Evolutionary conservation across 2,113 vertebrate genomes (phyloP).

Genomic region (Trachemys scripta): DNA sequence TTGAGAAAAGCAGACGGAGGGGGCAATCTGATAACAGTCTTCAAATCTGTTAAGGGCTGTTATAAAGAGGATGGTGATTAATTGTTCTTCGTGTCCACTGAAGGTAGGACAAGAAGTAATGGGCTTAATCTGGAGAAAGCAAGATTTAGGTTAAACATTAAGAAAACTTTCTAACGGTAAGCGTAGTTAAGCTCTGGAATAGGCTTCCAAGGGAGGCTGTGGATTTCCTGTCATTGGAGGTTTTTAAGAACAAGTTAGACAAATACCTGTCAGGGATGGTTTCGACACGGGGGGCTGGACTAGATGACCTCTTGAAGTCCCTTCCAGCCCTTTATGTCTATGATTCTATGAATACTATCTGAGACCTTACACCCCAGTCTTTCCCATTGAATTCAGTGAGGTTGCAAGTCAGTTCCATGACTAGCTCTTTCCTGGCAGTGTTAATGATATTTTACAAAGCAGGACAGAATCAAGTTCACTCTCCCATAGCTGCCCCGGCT

Average conservation of each 20-base stretch:
- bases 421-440: not conserved
- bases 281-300: not conserved
- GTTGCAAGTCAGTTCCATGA: not conserved
- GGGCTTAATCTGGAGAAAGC: not conserved
- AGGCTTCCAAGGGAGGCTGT: not conserved
- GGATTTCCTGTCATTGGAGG: not conserved
- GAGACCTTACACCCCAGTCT: not conserved
- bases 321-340: not conserved
- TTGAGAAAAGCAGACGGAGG: not conserved
- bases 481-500: not conserved
- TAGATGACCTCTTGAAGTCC: not conserved
- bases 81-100: not conserved
- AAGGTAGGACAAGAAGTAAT: not conserved
- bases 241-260: not conserved
- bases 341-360: not conserved
- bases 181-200: not conserved
- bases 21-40: not conserved
- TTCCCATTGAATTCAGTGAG: not conserved
- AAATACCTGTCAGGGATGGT: not conserved
- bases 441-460: not conserved
- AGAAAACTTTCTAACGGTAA: not conserved
- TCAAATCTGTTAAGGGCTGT: not conserved
- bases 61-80: not conserved
- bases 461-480: slow-evolving; percentile 11
- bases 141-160: not conserved